Conservation (phyloP, 2,113 vertebrate species). For the Corythornis madagascariensis region DNA sequence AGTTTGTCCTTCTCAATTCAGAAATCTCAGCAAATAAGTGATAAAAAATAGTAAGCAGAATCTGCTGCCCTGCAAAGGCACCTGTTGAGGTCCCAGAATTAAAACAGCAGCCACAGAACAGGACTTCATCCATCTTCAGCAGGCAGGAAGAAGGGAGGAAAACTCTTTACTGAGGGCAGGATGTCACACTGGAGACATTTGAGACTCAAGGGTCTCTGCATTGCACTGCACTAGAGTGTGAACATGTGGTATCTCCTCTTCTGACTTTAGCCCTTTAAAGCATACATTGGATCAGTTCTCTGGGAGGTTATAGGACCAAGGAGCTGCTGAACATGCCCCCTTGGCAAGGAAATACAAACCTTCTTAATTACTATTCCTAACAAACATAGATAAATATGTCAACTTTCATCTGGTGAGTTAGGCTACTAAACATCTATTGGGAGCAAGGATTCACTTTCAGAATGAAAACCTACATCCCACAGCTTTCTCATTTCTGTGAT, state of each 20-base stretch:
- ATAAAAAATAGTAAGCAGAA: background rate
- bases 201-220: background rate
- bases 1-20: background rate
- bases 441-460: background rate
- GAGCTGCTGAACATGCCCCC: background rate
- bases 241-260: rapidly evolving
- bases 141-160: background rate
- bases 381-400: background rate
- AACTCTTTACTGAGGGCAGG: background rate
- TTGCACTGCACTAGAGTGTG: rapidly evolving
- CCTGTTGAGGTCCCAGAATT: background rate
- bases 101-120: background rate
- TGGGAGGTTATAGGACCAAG: background rate
- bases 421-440: background rate
- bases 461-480: background rate
- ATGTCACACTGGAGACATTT: background rate
- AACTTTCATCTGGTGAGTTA: background rate
- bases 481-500: background rate
- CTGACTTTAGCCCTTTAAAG: background rate
- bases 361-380: background rate
- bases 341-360: background rate
- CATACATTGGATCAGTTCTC: background rate
- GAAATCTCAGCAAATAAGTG: background rate
- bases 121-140: background rate
- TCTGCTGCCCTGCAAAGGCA: background rate